Evolutionary conservation across 2,797 vertebrate species (phyloP).

Genomic region (Lacerta bilineata): DNA sequence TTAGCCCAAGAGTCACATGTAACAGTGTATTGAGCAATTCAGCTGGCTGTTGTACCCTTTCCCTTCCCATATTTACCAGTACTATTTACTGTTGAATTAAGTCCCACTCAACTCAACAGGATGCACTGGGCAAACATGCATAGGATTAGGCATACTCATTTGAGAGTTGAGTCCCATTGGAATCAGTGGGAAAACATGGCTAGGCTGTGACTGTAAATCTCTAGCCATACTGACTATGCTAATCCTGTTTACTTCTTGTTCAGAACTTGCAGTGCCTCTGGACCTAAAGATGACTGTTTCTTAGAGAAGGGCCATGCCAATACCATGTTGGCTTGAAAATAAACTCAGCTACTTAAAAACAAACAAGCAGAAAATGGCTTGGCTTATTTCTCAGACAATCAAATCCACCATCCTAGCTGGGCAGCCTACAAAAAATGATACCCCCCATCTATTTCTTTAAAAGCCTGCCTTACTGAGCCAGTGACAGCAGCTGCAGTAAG

Average conservation of each 20-base stretch:
- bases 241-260: background rate
- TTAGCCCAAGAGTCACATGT: background rate
- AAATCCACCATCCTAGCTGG: background rate
- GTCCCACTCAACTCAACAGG: too few species aligned
- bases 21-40: background rate
- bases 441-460: background rate
- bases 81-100: background rate
- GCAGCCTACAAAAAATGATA: background rate
- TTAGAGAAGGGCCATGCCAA: background rate
- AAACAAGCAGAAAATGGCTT: background rate
- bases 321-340: background rate
- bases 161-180: background rate
- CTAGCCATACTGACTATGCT: background rate
- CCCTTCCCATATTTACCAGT: background rate
- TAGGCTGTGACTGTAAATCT: background rate
- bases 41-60: background rate
- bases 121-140: background rate
- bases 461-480: background rate
- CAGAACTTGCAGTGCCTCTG: background rate
- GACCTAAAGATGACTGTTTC: background rate
- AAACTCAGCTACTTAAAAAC: too few species aligned
- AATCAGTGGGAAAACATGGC: background rate
- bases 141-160: slow-evolving; percentile 8
- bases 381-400: background rate
- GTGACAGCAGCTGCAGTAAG: background rate